Evolutionary conservation across 1,140 invertebrate genomes (phyloP).

Genomic region (Caenorhabditis tropicalis): DNA sequence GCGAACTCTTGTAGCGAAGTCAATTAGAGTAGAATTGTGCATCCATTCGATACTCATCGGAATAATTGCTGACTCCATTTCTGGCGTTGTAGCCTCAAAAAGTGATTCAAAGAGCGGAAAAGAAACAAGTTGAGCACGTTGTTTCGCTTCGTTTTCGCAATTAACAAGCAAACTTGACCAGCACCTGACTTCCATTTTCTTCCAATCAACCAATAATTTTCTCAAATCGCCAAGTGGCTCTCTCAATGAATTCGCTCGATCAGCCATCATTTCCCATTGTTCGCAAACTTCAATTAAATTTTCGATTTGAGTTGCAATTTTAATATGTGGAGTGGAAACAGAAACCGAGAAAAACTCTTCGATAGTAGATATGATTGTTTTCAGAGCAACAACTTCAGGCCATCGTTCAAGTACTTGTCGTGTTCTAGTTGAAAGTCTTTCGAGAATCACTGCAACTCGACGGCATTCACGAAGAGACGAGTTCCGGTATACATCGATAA

Average conservation of each 20-base stretch:
- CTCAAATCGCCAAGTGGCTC: slow-evolving; percentile 79
- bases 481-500: slow-evolving; percentile 75
- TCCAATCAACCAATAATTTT: slow-evolving; percentile 86
- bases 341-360: slow-evolving; percentile 65
- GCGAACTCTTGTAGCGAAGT: slow-evolving; percentile 81
- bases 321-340: slow-evolving; percentile 25
- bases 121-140: slow-evolving; percentile 59
- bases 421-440: slow-evolving; percentile 87
- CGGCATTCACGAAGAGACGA: slow-evolving; percentile 77
- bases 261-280: slow-evolving; percentile 78
- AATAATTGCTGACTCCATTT: slow-evolving; percentile 49
- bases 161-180: slow-evolving; percentile 83
- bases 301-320: slow-evolving; percentile 81
- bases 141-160: slow-evolving; percentile 71
- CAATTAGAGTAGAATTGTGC: slow-evolving; percentile 83
- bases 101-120: slow-evolving; percentile 67
- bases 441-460: slow-evolving; percentile 78
- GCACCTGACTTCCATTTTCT: slow-evolving; percentile 81
- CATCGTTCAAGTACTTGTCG: slow-evolving; percentile 36
- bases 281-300: slow-evolving; percentile 75
- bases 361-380: slow-evolving; percentile 76
- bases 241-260: slow-evolving; percentile 83
- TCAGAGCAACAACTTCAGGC: slow-evolving; percentile 76
- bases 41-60: slow-evolving; percentile 75
- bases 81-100: slow-evolving; percentile 7